Percentiles rank a stretch among this genome's conserved stretches.
Evolutionary conservation across 2,888 invertebrate genomes (phyloP).

Genomic region (Meta bourneti): DNA sequence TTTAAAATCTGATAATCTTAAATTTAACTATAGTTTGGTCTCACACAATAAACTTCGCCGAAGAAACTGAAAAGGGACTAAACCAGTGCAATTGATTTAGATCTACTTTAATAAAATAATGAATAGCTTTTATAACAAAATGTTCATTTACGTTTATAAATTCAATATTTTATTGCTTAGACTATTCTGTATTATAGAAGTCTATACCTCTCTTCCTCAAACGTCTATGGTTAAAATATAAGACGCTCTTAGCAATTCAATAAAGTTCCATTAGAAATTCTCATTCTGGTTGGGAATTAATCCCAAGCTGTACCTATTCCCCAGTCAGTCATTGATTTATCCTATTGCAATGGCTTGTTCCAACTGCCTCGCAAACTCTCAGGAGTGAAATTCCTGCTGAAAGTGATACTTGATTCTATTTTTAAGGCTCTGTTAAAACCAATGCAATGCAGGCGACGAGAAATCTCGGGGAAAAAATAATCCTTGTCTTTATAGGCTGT

Average conservation of each 20-base stretch:
- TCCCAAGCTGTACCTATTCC: neutral
- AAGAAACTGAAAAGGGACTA: no score
- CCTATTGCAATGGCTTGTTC: neutral
- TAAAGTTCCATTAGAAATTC: conserved; percentile 1
- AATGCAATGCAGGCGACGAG: conserved; percentile 41
- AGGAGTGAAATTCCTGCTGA: conserved; percentile 44
- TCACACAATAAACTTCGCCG: no score
- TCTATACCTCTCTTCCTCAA: neutral
- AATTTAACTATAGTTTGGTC: no score
- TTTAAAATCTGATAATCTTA: no score
- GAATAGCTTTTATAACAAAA: no score
- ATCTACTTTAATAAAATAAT: no score
- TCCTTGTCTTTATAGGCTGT: conserved; percentile 64
- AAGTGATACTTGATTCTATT: conserved; percentile 61
- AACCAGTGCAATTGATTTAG: no score
- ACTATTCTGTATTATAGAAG: no score
- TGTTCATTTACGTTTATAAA: no score
- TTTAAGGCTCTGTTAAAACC: conserved; percentile 54
- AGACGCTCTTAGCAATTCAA: neutral
- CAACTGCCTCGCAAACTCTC: conserved; percentile 22
- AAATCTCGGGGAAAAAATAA: conserved; percentile 53
- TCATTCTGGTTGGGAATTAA: conserved; percentile 9
- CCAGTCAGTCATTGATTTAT: conserved; percentile 22
- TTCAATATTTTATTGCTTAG: no score
- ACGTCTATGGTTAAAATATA: neutral